These are phyloP conservation scores for Neogobius melanostomus DNA, from an alignment of 2,113 vertebrate species.

Conservation along the genomic window DNA sequence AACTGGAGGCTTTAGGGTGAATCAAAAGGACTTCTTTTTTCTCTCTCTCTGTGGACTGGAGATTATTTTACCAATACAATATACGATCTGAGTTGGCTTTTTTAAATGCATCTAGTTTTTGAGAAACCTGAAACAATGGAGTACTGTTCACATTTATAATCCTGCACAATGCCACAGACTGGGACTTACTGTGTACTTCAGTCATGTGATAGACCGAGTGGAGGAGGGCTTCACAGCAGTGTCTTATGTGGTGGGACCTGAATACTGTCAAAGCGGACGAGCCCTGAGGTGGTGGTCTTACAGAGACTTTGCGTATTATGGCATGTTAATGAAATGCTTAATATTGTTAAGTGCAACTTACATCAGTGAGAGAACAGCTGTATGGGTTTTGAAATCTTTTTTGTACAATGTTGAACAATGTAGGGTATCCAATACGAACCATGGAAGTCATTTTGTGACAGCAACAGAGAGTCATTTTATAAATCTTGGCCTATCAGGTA, in stretches of 20 bases:
- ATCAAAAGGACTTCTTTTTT: too few relatives aligned
- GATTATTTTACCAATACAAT: too few relatives aligned
- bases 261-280: conserved; percentile 16
- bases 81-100: too few relatives aligned
- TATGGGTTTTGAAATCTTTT: not conserved
- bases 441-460: not conserved
- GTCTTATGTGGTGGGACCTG: conserved; percentile 35
- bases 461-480: not conserved
- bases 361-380: not conserved
- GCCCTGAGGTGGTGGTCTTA: conserved; percentile 6
- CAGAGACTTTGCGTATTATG: not conserved
- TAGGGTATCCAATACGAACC: not conserved
- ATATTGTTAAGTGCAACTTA: not conserved
- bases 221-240: conserved; percentile 39
- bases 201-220: conserved; percentile 61
- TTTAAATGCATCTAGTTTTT: too few relatives aligned
- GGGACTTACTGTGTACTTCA: conserved; percentile 64
- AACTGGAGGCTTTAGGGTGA: too few relatives aligned
- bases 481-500: not conserved
- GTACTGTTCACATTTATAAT: conserved; percentile 69
- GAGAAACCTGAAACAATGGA: conserved; percentile 64
- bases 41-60: too few relatives aligned
- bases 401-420: not conserved
- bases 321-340: not conserved
- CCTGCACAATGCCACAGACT: conserved; percentile 47